Conservation (phyloP, 2,888 invertebrate genomes). For the Clunio marinus region DNA sequence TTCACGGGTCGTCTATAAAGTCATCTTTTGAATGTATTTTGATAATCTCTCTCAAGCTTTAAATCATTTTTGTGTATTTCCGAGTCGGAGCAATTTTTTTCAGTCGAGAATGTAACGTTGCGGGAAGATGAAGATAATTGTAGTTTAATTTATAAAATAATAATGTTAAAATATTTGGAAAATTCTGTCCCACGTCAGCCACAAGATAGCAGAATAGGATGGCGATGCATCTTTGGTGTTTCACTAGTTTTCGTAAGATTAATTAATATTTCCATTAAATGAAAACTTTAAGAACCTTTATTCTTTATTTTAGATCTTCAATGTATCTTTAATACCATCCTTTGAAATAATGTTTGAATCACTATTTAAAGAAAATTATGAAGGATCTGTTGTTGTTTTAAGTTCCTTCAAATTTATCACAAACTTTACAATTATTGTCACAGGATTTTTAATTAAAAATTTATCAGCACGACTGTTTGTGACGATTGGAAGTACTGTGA, state of each 20-base stretch:
- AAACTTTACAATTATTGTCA: conserved; percentile 15
- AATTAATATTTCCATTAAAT: conserved; percentile 11
- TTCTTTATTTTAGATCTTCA: conserved; percentile 15
- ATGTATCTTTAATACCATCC: conserved; percentile 5
- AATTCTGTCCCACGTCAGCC: neutral
- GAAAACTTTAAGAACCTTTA: neutral
- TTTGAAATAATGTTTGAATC: conserved; percentile 16
- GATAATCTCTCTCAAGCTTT: too few relatives aligned
- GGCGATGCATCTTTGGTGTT: conserved; percentile 16
- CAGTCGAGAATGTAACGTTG: too few relatives aligned
- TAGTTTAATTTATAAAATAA: neutral
- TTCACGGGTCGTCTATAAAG: too few relatives aligned
- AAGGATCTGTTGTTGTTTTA: neutral
- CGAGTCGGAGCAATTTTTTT: too few relatives aligned
- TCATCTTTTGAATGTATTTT: too few relatives aligned
- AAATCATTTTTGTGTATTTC: too few relatives aligned
- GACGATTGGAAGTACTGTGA: neutral
- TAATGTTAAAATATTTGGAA: conserved; percentile 16
- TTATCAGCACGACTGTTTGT: conserved; percentile 30
- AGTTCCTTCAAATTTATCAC: conserved; percentile 7
- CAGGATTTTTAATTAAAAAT: conserved; percentile 24
- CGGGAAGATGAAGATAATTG: too few relatives aligned
- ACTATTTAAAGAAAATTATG: neutral
- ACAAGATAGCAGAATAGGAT: neutral
- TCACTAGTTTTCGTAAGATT: conserved; percentile 20